Conservation (phyloP, 2,113 vertebrate species). For the Prunella fulvescens region DNA sequence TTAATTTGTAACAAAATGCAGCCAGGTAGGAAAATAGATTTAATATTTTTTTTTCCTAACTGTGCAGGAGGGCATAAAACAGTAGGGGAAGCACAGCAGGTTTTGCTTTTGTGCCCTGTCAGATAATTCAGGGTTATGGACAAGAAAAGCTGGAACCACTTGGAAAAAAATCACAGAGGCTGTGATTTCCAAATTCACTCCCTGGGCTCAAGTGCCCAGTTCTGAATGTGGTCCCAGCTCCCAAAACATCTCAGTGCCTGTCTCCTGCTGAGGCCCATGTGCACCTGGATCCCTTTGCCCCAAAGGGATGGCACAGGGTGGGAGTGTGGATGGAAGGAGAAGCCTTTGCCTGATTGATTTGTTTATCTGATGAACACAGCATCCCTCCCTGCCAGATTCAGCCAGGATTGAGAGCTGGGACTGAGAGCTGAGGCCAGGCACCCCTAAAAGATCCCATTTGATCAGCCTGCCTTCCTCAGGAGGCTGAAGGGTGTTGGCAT, state of each 20-base stretch:
- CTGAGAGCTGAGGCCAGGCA: background rate
- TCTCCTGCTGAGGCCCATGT: background rate
- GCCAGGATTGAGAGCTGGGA: background rate
- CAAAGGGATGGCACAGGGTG: accelerated
- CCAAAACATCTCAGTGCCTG: background rate
- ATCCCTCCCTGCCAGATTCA: background rate
- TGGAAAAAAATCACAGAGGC: background rate
- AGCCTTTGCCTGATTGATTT: background rate
- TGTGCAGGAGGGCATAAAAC: background rate
- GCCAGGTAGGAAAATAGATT: background rate
- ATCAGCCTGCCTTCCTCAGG: background rate
- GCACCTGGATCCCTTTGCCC: background rate
- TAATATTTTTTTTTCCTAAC: background rate
- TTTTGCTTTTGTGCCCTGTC: background rate
- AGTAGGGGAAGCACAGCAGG: background rate
- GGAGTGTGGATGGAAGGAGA: background rate
- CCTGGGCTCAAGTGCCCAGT: background rate
- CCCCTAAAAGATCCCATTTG: too few relatives aligned
- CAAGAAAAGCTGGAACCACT: background rate
- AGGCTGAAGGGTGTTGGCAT: background rate
- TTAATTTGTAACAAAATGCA: background rate
- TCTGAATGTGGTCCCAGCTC: background rate
- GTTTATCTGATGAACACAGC: accelerated
- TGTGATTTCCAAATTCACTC: background rate
- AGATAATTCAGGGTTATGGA: background rate